These are phyloP conservation scores for Chymomyza procnemis DNA, from an alignment of 2,888 invertebrate genomes.

Conservation along the genomic window DNA sequence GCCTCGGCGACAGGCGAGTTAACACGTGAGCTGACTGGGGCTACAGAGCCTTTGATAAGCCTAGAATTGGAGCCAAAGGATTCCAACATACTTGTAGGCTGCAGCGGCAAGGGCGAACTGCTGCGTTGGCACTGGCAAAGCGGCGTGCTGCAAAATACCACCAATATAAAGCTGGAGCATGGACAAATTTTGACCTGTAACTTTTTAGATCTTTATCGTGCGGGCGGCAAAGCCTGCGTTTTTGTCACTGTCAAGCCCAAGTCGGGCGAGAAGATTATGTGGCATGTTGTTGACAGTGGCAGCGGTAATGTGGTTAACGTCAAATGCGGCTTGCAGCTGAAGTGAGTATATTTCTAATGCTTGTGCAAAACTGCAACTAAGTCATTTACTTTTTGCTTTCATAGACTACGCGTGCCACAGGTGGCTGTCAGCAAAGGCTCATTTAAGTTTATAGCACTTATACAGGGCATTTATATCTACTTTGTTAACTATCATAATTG, in stretches of 20 bases:
- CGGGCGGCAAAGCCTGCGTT: slow-evolving; percentile 62
- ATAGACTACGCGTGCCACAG: slow-evolving; percentile 50
- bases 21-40: slow-evolving; percentile 81
- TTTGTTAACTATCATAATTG: slow-evolving; percentile 70
- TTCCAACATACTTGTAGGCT: slow-evolving; percentile 79
- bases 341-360: slow-evolving; percentile 64
- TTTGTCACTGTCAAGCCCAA: slow-evolving; percentile 57
- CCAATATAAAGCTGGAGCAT: slow-evolving; percentile 31
- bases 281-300: slow-evolving; percentile 64
- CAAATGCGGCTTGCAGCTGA: slow-evolving; percentile 42
- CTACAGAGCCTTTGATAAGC: slow-evolving; percentile 79
- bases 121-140: slow-evolving; percentile 83
- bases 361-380: not conserved
- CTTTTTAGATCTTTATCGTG: slow-evolving; percentile 62
- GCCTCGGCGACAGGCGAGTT: slow-evolving; percentile 84
- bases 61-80: slow-evolving; percentile 79
- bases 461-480: slow-evolving; percentile 57
- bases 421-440: slow-evolving; percentile 63
- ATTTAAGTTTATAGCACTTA: slow-evolving; percentile 66
- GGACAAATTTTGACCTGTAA: slow-evolving; percentile 60
- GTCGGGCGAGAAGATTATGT: slow-evolving; percentile 30
- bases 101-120: slow-evolving; percentile 81
- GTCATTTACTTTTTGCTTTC: too few species aligned
- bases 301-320: slow-evolving; percentile 36
- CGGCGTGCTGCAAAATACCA: slow-evolving; percentile 77